Evolutionary conservation across 2,888 invertebrate species (phyloP).

Genomic region (Hofmannophila pseudospretella): DNA sequence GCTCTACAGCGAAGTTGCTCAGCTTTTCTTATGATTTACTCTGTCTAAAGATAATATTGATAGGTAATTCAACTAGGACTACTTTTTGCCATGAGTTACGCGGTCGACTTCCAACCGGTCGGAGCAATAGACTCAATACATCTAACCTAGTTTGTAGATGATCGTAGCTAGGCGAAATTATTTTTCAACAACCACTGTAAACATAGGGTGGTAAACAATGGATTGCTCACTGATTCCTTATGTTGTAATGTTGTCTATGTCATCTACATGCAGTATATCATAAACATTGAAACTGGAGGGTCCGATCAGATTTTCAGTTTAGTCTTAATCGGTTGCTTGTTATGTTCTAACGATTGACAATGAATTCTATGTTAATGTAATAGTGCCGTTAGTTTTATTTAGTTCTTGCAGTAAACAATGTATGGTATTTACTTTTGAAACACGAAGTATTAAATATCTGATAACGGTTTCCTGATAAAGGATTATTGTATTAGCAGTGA

Average conservation of each 20-base stretch:
- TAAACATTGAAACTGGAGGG: background rate
- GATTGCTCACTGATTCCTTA: background rate
- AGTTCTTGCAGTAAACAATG: too few relatives aligned
- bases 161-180: constrained; percentile 1
- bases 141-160: constrained; percentile 10
- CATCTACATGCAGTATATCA: background rate
- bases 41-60: constrained; percentile 37
- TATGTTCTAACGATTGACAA: background rate
- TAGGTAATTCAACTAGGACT: constrained; percentile 42
- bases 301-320: background rate
- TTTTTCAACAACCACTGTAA: background rate
- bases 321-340: background rate
- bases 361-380: too few relatives aligned
- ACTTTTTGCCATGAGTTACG: constrained; percentile 48
- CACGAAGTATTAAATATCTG: too few relatives aligned
- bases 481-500: too few relatives aligned
- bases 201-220: background rate
- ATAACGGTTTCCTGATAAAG: too few relatives aligned
- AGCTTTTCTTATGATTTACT: constrained; percentile 57
- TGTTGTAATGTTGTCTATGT: background rate
- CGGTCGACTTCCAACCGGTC: constrained; percentile 45
- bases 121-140: constrained; percentile 15
- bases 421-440: too few relatives aligned
- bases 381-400: too few relatives aligned
- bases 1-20: constrained; percentile 14